Percentiles rank a stretch among this genome's conserved stretches.
These are phyloP conservation scores for Oceanites oceanicus DNA, from an alignment of 2,113 vertebrate species.

Conservation along the genomic window DNA sequence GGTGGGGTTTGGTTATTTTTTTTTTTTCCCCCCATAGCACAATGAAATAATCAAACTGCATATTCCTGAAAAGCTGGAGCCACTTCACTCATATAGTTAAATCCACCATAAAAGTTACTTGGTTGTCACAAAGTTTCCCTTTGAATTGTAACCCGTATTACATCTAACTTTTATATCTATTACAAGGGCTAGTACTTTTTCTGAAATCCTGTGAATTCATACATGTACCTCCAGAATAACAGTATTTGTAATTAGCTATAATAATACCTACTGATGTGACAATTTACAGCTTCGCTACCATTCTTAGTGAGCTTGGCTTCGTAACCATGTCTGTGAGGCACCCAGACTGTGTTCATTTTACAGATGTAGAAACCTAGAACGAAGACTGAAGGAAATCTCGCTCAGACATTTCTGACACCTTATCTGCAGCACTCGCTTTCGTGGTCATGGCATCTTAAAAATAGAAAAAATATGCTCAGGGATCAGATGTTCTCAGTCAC, in stretches of 20 bases:
- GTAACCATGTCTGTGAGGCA: not conserved
- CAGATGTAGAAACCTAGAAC: not conserved
- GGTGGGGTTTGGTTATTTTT: too few species aligned
- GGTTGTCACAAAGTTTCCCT: not conserved
- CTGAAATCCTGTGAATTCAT: not conserved
- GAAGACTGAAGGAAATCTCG: not conserved
- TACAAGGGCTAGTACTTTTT: not conserved
- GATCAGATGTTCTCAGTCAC: not conserved
- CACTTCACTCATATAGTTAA: not conserved
- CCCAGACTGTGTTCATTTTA: not conserved
- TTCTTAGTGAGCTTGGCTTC: not conserved
- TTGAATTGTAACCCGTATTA: not conserved
- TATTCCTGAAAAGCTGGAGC: not conserved
- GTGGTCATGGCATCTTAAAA: not conserved
- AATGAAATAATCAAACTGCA: not conserved
- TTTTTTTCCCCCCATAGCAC: fast-evolving
- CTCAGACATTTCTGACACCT: not conserved
- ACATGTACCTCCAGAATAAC: not conserved
- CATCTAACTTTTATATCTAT: not conserved
- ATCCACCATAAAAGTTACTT: not conserved
- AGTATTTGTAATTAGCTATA: not conserved
- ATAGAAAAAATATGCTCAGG: not conserved
- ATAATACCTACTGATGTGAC: not conserved
- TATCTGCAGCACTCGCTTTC: not conserved
- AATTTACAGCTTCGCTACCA: not conserved